These are phyloP conservation scores for Rotaria sp. DNA, from an alignment of 2,888 invertebrate genomes.

Conservation along the genomic window DNA sequence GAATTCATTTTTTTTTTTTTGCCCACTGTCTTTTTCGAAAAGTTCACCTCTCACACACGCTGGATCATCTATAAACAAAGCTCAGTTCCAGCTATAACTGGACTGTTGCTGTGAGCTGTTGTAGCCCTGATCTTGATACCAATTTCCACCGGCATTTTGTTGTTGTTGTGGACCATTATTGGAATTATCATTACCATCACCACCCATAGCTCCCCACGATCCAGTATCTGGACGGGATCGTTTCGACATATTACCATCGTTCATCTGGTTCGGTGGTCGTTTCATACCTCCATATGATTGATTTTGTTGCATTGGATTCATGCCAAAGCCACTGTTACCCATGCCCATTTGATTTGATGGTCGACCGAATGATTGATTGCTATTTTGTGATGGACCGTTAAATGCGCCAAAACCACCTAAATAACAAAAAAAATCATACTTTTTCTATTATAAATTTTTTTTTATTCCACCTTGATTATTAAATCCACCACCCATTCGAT, in stretches of 20 bases:
- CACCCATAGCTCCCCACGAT: not conserved
- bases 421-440: too few relatives aligned
- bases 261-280: slow-evolving; percentile 8
- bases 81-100: slow-evolving; percentile 11
- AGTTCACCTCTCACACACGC: slow-evolving; percentile 26
- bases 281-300: slow-evolving; percentile 29
- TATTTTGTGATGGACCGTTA: not conserved
- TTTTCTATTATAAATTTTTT: too few relatives aligned
- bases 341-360: not conserved
- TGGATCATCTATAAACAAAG: slow-evolving; percentile 2
- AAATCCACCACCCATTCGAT: not conserved
- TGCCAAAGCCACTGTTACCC: not conserved
- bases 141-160: slow-evolving; percentile 3
- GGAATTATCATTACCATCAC: slow-evolving; percentile 2
- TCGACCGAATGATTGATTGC: not conserved
- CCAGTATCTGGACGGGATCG: not conserved
- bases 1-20: not conserved
- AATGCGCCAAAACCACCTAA: not conserved
- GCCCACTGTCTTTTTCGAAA: slow-evolving; percentile 5
- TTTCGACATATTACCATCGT: slow-evolving; percentile 19
- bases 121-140: slow-evolving; percentile 27
- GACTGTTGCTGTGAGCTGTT: slow-evolving; percentile 2
- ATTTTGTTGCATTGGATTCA: not conserved
- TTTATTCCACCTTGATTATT: not conserved
- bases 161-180: slow-evolving; percentile 16